Percentiles rank a stretch among this genome's conserved stretches.
These are phyloP conservation scores for Engraulis encrasicolus DNA, from an alignment of 2,113 vertebrate genomes.

Conservation along the genomic window DNA sequence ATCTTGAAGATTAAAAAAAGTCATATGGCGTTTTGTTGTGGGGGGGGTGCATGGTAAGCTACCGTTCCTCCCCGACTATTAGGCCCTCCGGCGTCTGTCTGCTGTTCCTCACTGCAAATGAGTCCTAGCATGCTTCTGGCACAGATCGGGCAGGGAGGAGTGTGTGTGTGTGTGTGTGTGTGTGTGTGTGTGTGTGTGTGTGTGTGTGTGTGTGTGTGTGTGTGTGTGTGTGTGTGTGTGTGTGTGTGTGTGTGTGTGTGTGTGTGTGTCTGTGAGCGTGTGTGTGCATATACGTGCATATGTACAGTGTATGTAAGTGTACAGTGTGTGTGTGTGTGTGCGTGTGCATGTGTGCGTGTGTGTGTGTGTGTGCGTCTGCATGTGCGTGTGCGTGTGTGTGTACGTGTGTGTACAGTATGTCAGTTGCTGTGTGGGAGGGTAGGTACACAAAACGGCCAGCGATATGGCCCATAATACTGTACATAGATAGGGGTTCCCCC, in stretches of 20 bases:
- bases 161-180: background rate
- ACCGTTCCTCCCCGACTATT: no score
- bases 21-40: no score
- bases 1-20: no score
- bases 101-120: constrained; percentile 2
- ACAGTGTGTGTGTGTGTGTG: background rate
- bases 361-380: constrained; percentile 5
- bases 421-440: no score
- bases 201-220: background rate
- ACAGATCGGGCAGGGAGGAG: background rate
- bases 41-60: no score
- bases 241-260: background rate
- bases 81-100: background rate
- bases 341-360: background rate
- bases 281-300: no score
- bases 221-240: background rate
- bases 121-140: background rate
- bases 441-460: background rate
- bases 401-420: no score
- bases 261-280: background rate
- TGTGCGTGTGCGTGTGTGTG: no score
- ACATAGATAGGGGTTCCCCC: constrained; percentile 32
- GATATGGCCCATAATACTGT: constrained; percentile 36
- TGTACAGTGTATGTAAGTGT: no score
- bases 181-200: background rate